phyloP scores from a whole-genome alignment of 2,797 vertebrate genomes.

The Eulemur albifrons region DNA sequence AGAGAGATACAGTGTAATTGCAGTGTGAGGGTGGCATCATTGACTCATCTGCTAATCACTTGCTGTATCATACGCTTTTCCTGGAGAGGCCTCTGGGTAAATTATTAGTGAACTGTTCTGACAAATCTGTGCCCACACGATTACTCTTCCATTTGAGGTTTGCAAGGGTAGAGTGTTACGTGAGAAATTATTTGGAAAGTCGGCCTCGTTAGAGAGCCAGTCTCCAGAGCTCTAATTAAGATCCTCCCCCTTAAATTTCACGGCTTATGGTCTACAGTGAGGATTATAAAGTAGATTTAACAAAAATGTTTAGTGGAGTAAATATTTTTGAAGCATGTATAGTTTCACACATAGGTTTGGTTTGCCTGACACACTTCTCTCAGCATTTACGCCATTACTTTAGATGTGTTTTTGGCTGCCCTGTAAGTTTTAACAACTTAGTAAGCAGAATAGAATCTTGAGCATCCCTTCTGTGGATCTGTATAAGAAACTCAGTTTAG shows the following conservation, averaged over 20 bases:
- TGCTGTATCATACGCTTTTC: not conserved
- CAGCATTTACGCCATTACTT: not conserved
- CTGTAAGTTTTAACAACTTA: not conserved
- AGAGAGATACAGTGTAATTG: not conserved
- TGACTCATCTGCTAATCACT: conserved; percentile 32
- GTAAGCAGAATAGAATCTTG: not conserved
- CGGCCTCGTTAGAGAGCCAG: not conserved
- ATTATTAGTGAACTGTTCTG: not conserved
- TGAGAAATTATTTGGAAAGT: conserved; percentile 28
- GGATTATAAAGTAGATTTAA: not conserved
- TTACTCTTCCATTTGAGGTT: not conserved
- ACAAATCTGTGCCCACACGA: not conserved
- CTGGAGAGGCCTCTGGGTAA: not conserved
- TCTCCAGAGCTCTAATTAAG: conserved; percentile 27
- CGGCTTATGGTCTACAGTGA: not conserved
- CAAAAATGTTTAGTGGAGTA: not conserved
- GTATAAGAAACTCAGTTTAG: not conserved
- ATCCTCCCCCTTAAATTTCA: not conserved
- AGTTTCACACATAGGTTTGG: not conserved
- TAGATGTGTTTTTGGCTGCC: not conserved
- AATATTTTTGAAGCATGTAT: not conserved
- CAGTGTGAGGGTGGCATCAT: not conserved
- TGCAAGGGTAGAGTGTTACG: conserved; percentile 7
- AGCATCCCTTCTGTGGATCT: not conserved
- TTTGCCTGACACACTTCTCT: not conserved